Evolutionary conservation across 2,797 vertebrate genomes (phyloP).

Genomic region (Channa striata): DNA sequence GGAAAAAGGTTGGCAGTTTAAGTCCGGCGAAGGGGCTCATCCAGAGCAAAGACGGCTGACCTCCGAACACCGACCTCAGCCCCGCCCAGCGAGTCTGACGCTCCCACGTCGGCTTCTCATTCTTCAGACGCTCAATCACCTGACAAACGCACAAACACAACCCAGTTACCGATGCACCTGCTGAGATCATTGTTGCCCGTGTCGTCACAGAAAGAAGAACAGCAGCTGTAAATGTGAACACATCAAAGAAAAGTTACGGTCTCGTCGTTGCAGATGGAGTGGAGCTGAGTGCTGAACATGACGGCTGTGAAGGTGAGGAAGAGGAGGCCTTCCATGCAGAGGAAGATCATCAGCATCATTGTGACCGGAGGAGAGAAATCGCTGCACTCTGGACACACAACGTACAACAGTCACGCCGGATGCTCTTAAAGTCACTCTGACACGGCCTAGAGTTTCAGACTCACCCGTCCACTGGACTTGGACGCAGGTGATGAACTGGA

Average conservation of each 20-base stretch:
- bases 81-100: constrained; percentile 92
- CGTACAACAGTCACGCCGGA: neutral
- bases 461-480: constrained; percentile 98
- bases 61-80: constrained; percentile 91
- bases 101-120: constrained; percentile 94
- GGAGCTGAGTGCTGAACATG: constrained; percentile 99
- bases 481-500: constrained; percentile 95
- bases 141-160: constrained; percentile 47
- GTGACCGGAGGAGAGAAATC: constrained; percentile 92
- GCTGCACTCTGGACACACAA: constrained; percentile 90
- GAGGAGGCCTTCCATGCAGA: constrained; percentile 97
- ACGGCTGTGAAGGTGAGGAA: constrained; percentile 99
- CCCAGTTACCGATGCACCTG: no score
- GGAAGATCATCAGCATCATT: constrained; percentile 94
- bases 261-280: constrained; percentile 99
- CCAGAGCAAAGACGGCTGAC: constrained; percentile 91
- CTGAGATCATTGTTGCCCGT: no score
- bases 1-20: constrained; percentile 82
- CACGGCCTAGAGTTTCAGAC: constrained; percentile 21
- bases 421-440: no score
- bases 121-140: constrained; percentile 95
- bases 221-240: no score
- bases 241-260: constrained; percentile 79
- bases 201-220: no score
- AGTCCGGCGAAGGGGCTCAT: constrained; percentile 93